Conservation (phyloP, 1,140 invertebrate species). For the Drosophila pallidifrons region DNA sequence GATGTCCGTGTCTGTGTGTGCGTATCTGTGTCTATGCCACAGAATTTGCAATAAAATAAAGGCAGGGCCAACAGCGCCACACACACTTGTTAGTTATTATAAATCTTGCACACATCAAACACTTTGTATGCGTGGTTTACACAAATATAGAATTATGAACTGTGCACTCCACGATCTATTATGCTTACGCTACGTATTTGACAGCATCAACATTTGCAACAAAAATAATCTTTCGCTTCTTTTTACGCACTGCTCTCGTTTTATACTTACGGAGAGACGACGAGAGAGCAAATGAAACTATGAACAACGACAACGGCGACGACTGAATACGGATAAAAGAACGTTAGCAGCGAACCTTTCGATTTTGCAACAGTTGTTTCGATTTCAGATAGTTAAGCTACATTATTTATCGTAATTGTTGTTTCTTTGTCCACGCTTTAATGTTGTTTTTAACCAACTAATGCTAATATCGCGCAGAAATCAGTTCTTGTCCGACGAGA, state of each 20-base stretch:
- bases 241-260: slow-evolving; percentile 56
- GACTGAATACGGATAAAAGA: slow-evolving; percentile 31
- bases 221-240: slow-evolving; percentile 45
- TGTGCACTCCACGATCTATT: neutral
- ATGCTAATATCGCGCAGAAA: slow-evolving; percentile 54
- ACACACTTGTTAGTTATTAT: slow-evolving; percentile 53
- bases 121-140: slow-evolving; percentile 9
- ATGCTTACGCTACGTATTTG: slow-evolving; percentile 14
- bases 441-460: slow-evolving; percentile 46
- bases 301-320: slow-evolving; percentile 38
- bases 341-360: slow-evolving; percentile 29
- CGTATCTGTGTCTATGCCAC: slow-evolving; percentile 26
- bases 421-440: slow-evolving; percentile 21
- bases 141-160: slow-evolving; percentile 19
- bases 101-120: slow-evolving; percentile 21
- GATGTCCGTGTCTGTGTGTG: neutral
- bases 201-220: slow-evolving; percentile 43
- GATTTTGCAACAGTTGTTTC: slow-evolving; percentile 33
- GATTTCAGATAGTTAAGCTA: slow-evolving; percentile 37
- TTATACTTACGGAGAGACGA: slow-evolving; percentile 53
- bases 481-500: slow-evolving; percentile 58
- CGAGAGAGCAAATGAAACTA: slow-evolving; percentile 47
- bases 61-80: slow-evolving; percentile 23
- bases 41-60: slow-evolving; percentile 56
- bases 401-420: slow-evolving; percentile 38